phyloP scores from a whole-genome alignment of 92 coral and sea anemone genomes.

The Virgularia gustaviana region DNA sequence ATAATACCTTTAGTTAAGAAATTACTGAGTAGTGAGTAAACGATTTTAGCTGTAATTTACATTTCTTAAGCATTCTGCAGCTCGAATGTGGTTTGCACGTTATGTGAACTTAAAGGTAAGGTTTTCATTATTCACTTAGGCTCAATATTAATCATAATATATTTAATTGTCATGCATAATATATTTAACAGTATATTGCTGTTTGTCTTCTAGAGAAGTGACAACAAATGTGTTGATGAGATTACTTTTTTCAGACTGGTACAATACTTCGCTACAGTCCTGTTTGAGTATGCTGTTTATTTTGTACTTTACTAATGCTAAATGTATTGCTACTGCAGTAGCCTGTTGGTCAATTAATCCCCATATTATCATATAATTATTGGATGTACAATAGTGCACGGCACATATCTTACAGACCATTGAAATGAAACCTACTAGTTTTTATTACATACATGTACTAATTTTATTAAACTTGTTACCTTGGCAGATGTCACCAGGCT shows the following conservation, averaged over 20 bases:
- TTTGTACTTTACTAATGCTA: neutral
- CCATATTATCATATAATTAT: too few species aligned
- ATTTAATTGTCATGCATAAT: neutral
- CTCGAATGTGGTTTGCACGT: conserved; percentile 34
- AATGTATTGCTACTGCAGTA: too few species aligned
- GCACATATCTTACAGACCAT: neutral
- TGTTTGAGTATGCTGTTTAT: conserved; percentile 68
- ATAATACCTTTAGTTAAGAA: too few species aligned
- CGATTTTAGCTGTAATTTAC: neutral
- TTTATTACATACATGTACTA: too few species aligned
- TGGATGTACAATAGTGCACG: too few species aligned
- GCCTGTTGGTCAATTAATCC: too few species aligned
- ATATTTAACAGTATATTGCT: neutral
- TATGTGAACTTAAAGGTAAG: conserved; percentile 36
- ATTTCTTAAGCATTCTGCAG: conserved; percentile 23
- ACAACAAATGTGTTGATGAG: conserved; percentile 87
- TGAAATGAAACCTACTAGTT: too few species aligned
- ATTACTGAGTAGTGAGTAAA: too few species aligned
- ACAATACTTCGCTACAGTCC: conserved; percentile 92
- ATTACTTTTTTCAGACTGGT: conserved; percentile 81
- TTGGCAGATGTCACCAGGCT: conserved; percentile 78
- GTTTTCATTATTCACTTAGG: too few species aligned
- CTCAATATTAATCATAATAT: too few species aligned
- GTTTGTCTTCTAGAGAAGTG: conserved; percentile 71
- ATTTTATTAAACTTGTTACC: neutral